Conservation (phyloP, 37 sponge, comb jelly and placozoan species). For the Dysidea cf. avara region DNA sequence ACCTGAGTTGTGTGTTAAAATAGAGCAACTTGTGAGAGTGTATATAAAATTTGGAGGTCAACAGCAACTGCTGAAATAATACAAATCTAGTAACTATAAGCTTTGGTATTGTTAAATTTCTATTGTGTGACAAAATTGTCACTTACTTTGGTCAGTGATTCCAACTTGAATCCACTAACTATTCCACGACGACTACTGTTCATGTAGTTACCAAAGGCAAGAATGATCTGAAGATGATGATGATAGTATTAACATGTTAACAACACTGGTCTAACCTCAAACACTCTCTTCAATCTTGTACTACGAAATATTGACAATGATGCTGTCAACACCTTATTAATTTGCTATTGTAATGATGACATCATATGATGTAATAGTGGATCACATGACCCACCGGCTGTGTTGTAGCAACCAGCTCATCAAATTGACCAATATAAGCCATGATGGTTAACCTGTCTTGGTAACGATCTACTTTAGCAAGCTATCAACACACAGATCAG, state of each 20-base stretch:
- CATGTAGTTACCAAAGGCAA: slow-evolving; percentile 94
- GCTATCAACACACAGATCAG: slow-evolving; percentile 1
- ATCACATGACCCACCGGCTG: slow-evolving; percentile 62
- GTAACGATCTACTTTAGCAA: slow-evolving; percentile 80
- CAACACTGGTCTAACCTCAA: slow-evolving; percentile 57
- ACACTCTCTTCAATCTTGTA: slow-evolving; percentile 62
- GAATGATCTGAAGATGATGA: slow-evolving; percentile 54
- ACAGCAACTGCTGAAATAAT: no score
- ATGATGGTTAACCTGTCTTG: slow-evolving; percentile 63
- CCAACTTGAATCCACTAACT: slow-evolving; percentile 75
- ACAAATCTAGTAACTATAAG: no score
- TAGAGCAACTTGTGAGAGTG: no score
- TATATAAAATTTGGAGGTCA: no score
- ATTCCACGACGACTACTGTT: slow-evolving; percentile 81
- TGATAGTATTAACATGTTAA: not conserved
- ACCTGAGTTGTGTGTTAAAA: no score
- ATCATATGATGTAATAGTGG: not conserved
- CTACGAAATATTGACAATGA: slow-evolving; percentile 72
- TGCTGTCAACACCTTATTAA: slow-evolving; percentile 65
- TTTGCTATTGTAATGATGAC: slow-evolving; percentile 34
- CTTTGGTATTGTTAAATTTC: no score
- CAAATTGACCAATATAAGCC: slow-evolving; percentile 89
- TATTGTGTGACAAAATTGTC: not conserved
- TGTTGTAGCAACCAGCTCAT: slow-evolving; percentile 60
- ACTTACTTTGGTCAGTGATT: slow-evolving; percentile 69